Base-by-base conservation (phyloP, 2,888 invertebrate species). In the Mythimna loreyi region DNA sequence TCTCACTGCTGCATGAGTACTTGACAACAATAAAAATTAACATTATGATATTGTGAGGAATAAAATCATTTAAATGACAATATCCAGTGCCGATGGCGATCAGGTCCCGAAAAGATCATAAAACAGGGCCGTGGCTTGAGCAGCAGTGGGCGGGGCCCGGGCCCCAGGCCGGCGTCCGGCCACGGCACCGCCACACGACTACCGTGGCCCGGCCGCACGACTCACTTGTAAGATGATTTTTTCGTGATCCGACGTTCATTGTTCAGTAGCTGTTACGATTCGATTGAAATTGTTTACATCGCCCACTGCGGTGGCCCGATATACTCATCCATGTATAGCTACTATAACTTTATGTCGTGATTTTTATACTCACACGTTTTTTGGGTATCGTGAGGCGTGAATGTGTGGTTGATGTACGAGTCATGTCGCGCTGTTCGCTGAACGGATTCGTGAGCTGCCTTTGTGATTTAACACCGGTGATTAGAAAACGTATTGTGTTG, bases 231-330 rank as follows among this genome's bases (percentile, higher is more conserved):
- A 87, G 92, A 95, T 93, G 92, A 93, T 95, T 95, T 95, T 95
- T 96, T 95, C 95, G 95, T 96, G 95, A 96, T 95, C 93, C 87
- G 86, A 89, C 89, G 92, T 90, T 94, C 95, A 95, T 96, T 96
- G 95, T 96, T 95, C 94, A 86, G 94, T 92, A 94, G 94, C 94
- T 91, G 92, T 90, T 94, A 86, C 86, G 86, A 93, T 94, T 93
- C 93, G 93, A 88, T 92, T 90, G 92, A 90, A 92, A 95, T 94
- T 93, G 93, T 93, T 93, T 88, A 91, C 92, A 91, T 86, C 75
- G 81, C 61, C 82, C 80, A 82, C 84, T 73, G 86, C 86, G 87
- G 89, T 88, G 89, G 86, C 83, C 78, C 85, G 85, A 81, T 87
- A 81, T 85, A 61, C 66, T 69, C 69, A 67, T 64, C 59, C 47